These are phyloP conservation scores for Chalcosyrphus nemorum DNA, from an alignment of 2,888 invertebrate genomes.

Conservation along the genomic window DNA sequence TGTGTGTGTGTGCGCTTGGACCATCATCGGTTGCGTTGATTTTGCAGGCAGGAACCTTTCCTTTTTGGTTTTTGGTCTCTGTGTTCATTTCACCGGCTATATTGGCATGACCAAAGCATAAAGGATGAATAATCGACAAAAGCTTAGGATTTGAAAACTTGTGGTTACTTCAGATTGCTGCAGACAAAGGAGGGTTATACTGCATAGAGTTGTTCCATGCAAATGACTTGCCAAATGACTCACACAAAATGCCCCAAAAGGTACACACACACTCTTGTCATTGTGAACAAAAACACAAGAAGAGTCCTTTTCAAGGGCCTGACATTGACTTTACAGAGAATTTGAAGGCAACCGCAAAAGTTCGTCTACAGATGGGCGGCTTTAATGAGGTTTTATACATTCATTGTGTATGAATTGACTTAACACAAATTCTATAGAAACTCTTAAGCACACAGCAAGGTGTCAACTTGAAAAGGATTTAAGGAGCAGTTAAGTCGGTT, in stretches of 20 bases:
- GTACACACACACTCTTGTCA: neutral
- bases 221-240: conserved; percentile 40
- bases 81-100: conserved; percentile 51
- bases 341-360: neutral
- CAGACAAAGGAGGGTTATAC: conserved; percentile 30
- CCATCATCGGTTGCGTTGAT: conserved; percentile 37
- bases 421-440: no score
- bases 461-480: no score
- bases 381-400: neutral
- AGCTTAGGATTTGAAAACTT: conserved; percentile 29
- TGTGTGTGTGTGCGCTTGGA: conserved; percentile 31
- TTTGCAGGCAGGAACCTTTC: neutral
- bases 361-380: neutral
- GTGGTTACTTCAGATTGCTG: conserved; percentile 33
- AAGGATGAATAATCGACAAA: conserved; percentile 63
- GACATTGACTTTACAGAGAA: conserved; percentile 34
- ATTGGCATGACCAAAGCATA: conserved; percentile 44
- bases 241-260: neutral
- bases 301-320: conserved; percentile 6
- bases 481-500: no score
- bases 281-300: no score
- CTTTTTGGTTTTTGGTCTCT: conserved; percentile 30
- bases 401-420: no score
- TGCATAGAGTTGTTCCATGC: conserved; percentile 50
- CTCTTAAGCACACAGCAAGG: no score